phyloP scores from a whole-genome alignment of 2,113 vertebrate species.

The Silurus meridionalis region DNA sequence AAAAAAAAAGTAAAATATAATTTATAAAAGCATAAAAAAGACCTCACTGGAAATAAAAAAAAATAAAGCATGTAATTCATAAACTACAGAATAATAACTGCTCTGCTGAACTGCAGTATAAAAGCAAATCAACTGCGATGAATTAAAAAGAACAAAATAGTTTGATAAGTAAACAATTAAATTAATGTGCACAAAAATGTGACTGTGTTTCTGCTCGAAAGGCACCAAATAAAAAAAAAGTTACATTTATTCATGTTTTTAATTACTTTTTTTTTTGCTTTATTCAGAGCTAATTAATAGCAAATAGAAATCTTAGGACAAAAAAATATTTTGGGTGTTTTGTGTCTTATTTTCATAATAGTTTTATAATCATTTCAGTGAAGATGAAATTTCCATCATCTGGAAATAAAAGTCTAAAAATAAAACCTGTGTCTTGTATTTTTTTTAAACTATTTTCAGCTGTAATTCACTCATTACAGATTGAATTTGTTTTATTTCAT shows the following conservation, averaged over 20 bases:
- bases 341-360: not conserved
- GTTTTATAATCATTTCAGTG: not conserved
- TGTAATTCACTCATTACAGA: too few species aligned
- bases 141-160: too few species aligned
- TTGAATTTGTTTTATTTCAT: too few species aligned
- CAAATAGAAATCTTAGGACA: not conserved
- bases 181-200: not conserved
- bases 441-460: not conserved
- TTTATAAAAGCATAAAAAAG: not conserved
- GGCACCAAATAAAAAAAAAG: not conserved
- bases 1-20: not conserved
- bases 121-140: too few species aligned
- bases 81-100: not conserved
- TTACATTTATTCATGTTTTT: too few species aligned
- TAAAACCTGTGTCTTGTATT: not conserved
- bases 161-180: not conserved
- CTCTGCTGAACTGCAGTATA: not conserved
- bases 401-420: not conserved
- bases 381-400: constrained; percentile 3
- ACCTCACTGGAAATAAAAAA: not conserved
- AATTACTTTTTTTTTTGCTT: not conserved
- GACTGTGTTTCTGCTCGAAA: not conserved
- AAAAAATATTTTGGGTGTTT: not conserved
- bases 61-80: not conserved
- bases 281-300: not conserved